A percentile compares a stretch with the other conserved stretches of the same genome.
These are phyloP conservation scores for Idris sp. DNA, from an alignment of 1,140 invertebrate species.

Conservation along the genomic window DNA sequence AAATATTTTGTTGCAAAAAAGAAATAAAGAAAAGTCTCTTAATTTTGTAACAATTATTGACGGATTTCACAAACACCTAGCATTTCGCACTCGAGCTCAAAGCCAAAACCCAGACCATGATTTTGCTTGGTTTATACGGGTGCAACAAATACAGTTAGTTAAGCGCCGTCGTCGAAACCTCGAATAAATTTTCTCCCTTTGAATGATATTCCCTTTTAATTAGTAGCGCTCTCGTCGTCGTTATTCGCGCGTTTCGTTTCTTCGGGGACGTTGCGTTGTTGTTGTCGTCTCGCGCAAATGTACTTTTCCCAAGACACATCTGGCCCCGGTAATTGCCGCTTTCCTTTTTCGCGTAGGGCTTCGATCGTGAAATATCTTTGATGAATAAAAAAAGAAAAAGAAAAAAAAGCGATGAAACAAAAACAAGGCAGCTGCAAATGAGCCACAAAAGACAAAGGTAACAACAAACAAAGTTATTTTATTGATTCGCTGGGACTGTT, in stretches of 20 bases:
- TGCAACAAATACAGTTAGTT: constrained; percentile 50
- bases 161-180: constrained; percentile 29
- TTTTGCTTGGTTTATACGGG: constrained; percentile 33
- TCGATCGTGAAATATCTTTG: constrained; percentile 56
- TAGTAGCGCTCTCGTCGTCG: constrained; percentile 49
- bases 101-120: constrained; percentile 16
- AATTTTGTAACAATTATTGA: constrained; percentile 18
- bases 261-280: constrained; percentile 11
- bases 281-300: constrained; percentile 48
- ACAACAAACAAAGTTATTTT: too few relatives aligned
- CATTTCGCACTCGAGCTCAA: constrained; percentile 22
- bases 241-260: constrained; percentile 56
- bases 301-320: constrained; percentile 59
- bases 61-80: constrained; percentile 18
- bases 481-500: too few relatives aligned
- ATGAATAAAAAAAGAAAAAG: too few relatives aligned
- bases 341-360: constrained; percentile 47
- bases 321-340: constrained; percentile 58
- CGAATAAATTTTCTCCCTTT: constrained; percentile 55
- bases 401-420: too few relatives aligned
- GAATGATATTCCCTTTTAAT: constrained; percentile 60
- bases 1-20: too few relatives aligned
- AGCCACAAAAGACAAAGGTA: too few relatives aligned
- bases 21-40: not conserved
- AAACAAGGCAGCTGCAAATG: too few relatives aligned